Base-by-base conservation (phyloP, 2,113 vertebrate genomes). In the Bombycilla garrulus region DNA sequence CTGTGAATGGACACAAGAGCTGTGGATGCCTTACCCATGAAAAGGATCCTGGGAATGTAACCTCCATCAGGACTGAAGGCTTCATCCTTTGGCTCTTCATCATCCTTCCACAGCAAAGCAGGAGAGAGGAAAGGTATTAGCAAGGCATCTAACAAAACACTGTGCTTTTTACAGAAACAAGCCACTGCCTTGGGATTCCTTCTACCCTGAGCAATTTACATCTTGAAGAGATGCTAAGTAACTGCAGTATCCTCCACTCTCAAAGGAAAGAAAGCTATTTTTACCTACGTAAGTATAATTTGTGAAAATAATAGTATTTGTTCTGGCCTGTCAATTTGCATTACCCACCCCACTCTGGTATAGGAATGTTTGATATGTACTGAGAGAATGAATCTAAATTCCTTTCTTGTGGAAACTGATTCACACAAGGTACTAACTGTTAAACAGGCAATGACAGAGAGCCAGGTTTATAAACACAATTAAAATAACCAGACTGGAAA, bases 21-120 rank as follows among this genome's bases (percentile, higher is more conserved):
- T 81, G 36, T 45, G 47, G 42, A 51, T 47, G 11, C 35, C 97
- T 92, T 98, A 99, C 99, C 99, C 76, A 99, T 98, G 97, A 99
- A 99, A 89, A 99, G 98, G 95, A 99, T 99, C 96, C 99, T 98
- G 80, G 99, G 99, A 97, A 99, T 99, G 93, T 99, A 99, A 86
- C 99, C 98, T 21, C 99, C 99, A 91, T 99, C 99, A 19, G 99
- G 99, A 86, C 98, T 99, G 94, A 98, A 99, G 81, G 98, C 97
- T 51, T 99, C 98, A 83, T 99, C 99, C 93, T 98, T 99, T 12
- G 99, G 99, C 79, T 99, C 99, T 92, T 99, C 99, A 90, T 99
- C 99, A 96, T 99, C 99, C 99, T 99, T 95, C 72, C 87, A 62
- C 45, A 80, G 70, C 48, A 84, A 82, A 47, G 61, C 10, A 77